Conservation (phyloP, 2,113 vertebrate species). For the Actenoides hombroni region DNA sequence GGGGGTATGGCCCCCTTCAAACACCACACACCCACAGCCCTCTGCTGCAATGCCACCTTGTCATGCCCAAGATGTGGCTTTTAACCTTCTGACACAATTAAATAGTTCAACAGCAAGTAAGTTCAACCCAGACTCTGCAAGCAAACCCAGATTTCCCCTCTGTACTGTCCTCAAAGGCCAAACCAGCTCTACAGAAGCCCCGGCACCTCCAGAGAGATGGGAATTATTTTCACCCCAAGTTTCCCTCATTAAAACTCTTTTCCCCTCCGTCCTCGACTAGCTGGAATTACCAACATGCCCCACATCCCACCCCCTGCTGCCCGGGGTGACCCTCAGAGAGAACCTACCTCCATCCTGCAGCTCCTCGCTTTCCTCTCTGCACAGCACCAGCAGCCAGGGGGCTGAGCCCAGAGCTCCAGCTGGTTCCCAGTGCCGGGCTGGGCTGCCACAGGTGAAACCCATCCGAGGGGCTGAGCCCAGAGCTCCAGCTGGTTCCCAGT, state of each 20-base stretch:
- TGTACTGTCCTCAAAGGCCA: neutral
- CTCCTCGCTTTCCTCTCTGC: neutral
- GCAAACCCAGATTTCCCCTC: neutral
- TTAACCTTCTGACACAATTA: neutral
- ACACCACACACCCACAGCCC: neutral
- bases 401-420: neutral
- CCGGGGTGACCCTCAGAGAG: neutral
- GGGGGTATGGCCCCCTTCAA: neutral
- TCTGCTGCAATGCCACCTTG: neutral
- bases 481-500: neutral
- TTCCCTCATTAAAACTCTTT: neutral
- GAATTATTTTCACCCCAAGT: neutral
- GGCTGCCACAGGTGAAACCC: neutral
- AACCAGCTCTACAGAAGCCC: neutral
- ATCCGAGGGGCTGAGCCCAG: too few species aligned
- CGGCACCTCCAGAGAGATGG: neutral
- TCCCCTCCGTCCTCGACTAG: neutral
- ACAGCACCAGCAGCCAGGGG: neutral
- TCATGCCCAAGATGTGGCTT: neutral
- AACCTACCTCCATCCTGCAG: neutral
- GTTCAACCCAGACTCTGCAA: neutral
- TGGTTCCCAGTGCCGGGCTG: neutral
- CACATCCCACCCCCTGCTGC: neutral
- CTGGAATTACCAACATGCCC: neutral
- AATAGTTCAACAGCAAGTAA: neutral